Evolutionary conservation across 2,797 vertebrate genomes (phyloP).

Genomic region (Lagorchestes hirsutus): DNA sequence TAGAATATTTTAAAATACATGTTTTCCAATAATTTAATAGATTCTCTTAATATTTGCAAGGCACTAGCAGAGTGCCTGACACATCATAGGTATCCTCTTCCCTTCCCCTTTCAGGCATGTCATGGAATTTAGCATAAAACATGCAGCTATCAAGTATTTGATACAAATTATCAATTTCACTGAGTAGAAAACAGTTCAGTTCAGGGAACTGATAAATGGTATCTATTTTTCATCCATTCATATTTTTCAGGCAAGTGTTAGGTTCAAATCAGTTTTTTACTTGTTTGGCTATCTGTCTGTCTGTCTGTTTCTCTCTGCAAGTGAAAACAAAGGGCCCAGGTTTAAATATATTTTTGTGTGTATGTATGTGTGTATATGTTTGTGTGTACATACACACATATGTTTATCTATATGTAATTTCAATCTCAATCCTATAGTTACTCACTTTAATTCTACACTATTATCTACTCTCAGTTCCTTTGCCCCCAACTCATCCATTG

Average conservation of each 20-base stretch:
- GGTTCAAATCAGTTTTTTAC: background rate
- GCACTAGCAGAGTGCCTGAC: no score
- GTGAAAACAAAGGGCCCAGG: background rate
- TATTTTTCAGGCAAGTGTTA: no score
- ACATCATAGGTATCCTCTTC: background rate
- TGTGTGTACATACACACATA: background rate
- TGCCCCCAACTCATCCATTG: background rate
- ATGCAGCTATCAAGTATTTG: conserved; percentile 12
- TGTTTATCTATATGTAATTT: background rate
- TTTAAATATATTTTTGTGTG: no score
- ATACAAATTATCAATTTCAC: conserved; percentile 49
- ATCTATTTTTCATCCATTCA: no score
- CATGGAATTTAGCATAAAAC: conserved; percentile 15
- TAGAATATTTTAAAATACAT: no score
- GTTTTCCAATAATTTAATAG: no score
- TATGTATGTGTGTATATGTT: no score
- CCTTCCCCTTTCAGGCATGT: background rate
- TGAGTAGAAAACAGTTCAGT: background rate
- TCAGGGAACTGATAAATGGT: no score
- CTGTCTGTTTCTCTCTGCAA: background rate
- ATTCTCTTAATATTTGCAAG: no score
- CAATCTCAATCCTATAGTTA: background rate
- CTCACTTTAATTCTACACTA: background rate
- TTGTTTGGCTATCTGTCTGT: background rate
- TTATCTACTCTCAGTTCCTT: background rate